These are phyloP conservation scores for Coccyzus lansbergi DNA, from an alignment of 2,797 vertebrate genomes.

Conservation along the genomic window DNA sequence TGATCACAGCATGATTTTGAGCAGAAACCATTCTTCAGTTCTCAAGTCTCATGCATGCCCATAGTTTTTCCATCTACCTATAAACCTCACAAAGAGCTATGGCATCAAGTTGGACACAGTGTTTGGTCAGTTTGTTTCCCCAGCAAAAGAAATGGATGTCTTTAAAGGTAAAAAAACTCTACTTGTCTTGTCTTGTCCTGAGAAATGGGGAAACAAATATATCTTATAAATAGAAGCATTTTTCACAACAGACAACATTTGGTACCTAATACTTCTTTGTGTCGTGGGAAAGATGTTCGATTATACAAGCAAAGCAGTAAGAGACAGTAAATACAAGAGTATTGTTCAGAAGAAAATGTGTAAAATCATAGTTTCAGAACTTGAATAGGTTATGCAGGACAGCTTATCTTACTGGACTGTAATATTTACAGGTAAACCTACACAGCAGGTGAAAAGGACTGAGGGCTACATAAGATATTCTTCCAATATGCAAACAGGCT, in stretches of 20 bases:
- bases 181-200: background rate
- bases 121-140: background rate
- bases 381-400: background rate
- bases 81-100: background rate
- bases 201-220: background rate
- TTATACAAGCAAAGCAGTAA: background rate
- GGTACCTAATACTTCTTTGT: background rate
- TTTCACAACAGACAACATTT: background rate
- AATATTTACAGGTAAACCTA: background rate
- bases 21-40: background rate
- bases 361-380: background rate
- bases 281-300: background rate
- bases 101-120: fast-evolving
- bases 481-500: background rate
- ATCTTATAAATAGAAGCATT: background rate
- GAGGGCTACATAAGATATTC: background rate
- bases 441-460: background rate
- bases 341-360: background rate
- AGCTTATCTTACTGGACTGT: background rate
- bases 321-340: background rate
- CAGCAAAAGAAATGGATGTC: background rate
- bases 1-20: background rate
- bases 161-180: background rate
- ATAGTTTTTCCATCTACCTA: background rate
- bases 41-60: background rate